Evolutionary conservation across 1,140 invertebrate species (phyloP).

Genomic region (Panagrolaimus sp.): DNA sequence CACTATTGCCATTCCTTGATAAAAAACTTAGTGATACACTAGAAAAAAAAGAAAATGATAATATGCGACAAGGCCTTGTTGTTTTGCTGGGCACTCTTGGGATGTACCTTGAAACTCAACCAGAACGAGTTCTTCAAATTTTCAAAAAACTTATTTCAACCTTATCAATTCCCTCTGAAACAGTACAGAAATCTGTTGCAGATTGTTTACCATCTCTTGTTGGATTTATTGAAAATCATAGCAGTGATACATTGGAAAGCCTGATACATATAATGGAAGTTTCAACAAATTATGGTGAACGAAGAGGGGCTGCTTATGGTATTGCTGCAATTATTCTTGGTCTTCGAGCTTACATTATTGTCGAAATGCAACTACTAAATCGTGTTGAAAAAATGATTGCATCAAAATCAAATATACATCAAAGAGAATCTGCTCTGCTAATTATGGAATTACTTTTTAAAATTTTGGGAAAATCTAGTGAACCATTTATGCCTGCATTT

Average conservation of each 20-base stretch:
- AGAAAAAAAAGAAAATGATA: constrained; percentile 83
- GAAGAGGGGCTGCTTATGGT: constrained; percentile 82
- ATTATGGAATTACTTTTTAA: constrained; percentile 90
- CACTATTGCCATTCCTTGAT: constrained; percentile 69
- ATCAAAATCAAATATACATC: constrained; percentile 88
- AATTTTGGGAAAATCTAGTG: constrained; percentile 76
- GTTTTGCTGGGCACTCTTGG: constrained; percentile 93
- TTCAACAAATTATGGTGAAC: constrained; percentile 91
- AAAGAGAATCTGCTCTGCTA: constrained; percentile 88
- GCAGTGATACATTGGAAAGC: constrained; percentile 77
- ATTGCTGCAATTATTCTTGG: constrained; percentile 83
- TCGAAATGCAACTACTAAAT: constrained; percentile 83
- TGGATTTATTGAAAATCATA: constrained; percentile 80
- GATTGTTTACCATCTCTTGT: constrained; percentile 89
- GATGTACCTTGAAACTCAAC: constrained; percentile 82
- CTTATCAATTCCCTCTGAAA: constrained; percentile 88
- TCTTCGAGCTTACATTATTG: constrained; percentile 77
- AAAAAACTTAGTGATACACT: constrained; percentile 74
- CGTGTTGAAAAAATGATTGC: constrained; percentile 74
- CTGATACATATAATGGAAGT: constrained; percentile 80
- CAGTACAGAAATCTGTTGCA: constrained; percentile 68
- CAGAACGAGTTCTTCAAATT: constrained; percentile 83
- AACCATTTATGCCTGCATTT: constrained; percentile 95
- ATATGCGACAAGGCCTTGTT: constrained; percentile 86
- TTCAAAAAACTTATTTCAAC: constrained; percentile 81